Evolutionary conservation across 2,888 invertebrate species (phyloP).

Genomic region (Tachystola acroxantha): DNA sequence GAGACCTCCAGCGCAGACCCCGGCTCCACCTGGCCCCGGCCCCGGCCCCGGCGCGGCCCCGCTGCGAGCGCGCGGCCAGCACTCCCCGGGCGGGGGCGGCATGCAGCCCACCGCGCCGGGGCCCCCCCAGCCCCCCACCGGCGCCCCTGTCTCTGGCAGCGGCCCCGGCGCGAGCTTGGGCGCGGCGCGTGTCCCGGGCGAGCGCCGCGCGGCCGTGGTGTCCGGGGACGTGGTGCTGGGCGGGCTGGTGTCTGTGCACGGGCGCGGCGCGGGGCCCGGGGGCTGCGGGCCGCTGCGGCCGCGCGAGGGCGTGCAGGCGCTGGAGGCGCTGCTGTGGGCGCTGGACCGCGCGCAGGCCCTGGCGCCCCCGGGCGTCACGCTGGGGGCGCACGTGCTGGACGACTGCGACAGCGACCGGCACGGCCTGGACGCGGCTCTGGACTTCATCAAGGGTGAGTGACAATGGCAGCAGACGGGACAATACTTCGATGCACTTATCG

Average conservation of each 20-base stretch:
- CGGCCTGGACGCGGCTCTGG: conserved; percentile 94
- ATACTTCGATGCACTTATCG: background rate
- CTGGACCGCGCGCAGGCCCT: conserved; percentile 84
- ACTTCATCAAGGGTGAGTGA: conserved; percentile 90
- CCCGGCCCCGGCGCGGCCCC: background rate
- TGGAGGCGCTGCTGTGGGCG: conserved; percentile 93
- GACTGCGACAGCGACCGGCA: conserved; percentile 96
- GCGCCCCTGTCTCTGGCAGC: background rate
- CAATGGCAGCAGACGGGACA: background rate
- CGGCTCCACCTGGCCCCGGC: too few relatives aligned
- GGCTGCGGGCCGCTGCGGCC: conserved; percentile 85
- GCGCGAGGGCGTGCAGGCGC: conserved; percentile 90
- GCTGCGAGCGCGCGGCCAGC: conserved; percentile 19
- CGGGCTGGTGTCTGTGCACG: conserved; percentile 74
- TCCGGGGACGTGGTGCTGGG: conserved; percentile 85
- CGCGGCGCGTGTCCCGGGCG: conserved; percentile 3
- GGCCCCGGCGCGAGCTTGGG: conserved; percentile 6
- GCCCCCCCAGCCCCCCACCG: conserved; percentile 3
- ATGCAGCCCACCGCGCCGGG: conserved; percentile 37
- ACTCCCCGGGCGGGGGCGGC: conserved; percentile 43
- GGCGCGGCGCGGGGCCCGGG: conserved; percentile 84
- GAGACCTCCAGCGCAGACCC: too few relatives aligned
- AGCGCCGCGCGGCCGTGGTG: conserved; percentile 8
- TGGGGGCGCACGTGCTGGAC: conserved; percentile 92
- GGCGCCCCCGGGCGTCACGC: conserved; percentile 83